Conservation (phyloP, 2,113 vertebrate genomes). For the Sitta europaea region DNA sequence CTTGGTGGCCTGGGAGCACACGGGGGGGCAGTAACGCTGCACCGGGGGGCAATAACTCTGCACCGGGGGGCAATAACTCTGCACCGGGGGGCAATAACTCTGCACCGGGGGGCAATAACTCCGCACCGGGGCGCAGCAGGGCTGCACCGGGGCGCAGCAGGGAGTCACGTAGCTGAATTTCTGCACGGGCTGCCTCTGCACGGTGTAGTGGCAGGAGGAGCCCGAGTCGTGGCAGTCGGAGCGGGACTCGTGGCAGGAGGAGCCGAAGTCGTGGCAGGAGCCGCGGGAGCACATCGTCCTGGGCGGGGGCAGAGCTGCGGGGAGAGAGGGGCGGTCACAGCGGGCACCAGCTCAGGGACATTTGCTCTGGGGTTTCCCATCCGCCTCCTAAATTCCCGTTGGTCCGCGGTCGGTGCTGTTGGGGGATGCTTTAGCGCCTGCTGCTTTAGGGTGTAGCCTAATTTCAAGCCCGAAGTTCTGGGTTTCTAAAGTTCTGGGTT, state of each 20-base stretch:
- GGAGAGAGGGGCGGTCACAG: background rate
- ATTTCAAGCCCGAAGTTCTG: too few relatives aligned
- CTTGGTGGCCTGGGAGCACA: background rate
- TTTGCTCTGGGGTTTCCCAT: background rate
- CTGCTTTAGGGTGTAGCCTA: too few relatives aligned
- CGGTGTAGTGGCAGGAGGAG: background rate
- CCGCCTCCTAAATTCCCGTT: too few relatives aligned
- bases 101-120: background rate
- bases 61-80: background rate
- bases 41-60: too few relatives aligned
- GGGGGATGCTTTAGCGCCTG: background rate
- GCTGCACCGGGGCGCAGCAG: background rate
- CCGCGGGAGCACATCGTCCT: conserved; percentile 1
- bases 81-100: too few relatives aligned
- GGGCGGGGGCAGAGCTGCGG: fast-evolving
- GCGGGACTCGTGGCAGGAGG: background rate
- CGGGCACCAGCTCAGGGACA: fast-evolving
- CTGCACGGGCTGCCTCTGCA: background rate
- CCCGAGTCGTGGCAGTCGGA: background rate
- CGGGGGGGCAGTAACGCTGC: background rate
- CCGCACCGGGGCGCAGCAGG: background rate
- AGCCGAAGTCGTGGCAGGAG: background rate
- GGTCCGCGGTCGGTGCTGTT: too few relatives aligned
- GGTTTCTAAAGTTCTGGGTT: too few relatives aligned
- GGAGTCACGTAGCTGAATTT: background rate